phyloP scores from a whole-genome alignment of 2,797 vertebrate genomes.

The Dryobates pubescens region DNA sequence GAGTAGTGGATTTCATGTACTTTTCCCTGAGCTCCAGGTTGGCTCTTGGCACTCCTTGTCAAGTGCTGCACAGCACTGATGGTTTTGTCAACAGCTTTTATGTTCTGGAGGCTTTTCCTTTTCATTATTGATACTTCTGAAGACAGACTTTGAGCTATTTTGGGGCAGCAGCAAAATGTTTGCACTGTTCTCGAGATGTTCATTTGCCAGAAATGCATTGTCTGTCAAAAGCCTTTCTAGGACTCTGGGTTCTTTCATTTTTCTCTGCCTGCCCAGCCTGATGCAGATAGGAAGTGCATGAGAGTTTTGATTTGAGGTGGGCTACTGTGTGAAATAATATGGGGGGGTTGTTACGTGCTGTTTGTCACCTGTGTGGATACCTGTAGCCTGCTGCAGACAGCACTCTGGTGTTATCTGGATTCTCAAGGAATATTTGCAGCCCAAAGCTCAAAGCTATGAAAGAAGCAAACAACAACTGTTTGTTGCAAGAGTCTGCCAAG shows the following conservation, averaged over 20 bases:
- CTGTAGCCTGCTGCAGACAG: background rate
- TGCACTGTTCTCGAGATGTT: slow-evolving; percentile 32
- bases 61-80: background rate
- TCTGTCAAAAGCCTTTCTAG: background rate
- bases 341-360: background rate
- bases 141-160: slow-evolving; percentile 50
- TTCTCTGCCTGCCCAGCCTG: background rate
- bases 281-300: background rate
- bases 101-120: slow-evolving; percentile 29
- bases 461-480: accelerated
- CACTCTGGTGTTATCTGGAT: accelerated
- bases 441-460: background rate
- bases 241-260: background rate
- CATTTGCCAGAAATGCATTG: slow-evolving; percentile 14
- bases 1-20: background rate
- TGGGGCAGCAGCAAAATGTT: slow-evolving; percentile 18
- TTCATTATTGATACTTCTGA: background rate
- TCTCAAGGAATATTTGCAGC: background rate
- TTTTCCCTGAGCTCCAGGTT: background rate
- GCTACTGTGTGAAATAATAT: background rate
- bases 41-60: background rate
- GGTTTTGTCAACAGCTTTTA: slow-evolving; percentile 36
- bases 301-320: background rate
- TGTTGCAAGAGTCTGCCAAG: background rate
- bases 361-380: background rate